These are phyloP conservation scores for Rhagophthalmus giganteus DNA, from an alignment of 2,888 invertebrate species.

Conservation along the genomic window DNA sequence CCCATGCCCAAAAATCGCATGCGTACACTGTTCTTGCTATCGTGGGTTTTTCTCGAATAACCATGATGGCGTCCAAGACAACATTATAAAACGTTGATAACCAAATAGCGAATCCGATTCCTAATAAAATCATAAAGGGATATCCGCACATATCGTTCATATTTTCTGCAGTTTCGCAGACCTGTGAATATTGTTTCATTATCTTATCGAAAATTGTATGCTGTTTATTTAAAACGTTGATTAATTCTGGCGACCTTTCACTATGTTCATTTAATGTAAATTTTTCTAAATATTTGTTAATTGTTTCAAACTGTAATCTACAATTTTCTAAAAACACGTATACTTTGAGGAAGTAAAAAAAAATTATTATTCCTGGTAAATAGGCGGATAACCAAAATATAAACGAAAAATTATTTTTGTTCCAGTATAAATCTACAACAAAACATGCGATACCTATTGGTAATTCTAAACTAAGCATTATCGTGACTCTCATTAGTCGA, in stretches of 20 bases:
- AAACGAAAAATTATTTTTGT: constrained; percentile 1
- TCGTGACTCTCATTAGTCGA: background rate
- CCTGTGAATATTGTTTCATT: background rate
- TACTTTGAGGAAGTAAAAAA: background rate
- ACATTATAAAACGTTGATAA: constrained; percentile 1
- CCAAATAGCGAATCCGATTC: constrained; percentile 1
- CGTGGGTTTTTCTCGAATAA: background rate
- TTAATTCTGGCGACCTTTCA: background rate
- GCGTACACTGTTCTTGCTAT: constrained; percentile 3
- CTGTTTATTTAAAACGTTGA: background rate
- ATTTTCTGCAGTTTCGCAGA: background rate
- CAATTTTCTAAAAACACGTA: constrained; percentile 1
- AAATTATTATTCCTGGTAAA: constrained; percentile 3
- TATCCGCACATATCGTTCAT: constrained; percentile 1
- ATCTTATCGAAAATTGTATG: constrained; percentile 3
- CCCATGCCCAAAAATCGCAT: constrained; percentile 5
- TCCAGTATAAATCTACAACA: background rate
- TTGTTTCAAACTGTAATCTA: background rate
- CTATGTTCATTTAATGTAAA: background rate
- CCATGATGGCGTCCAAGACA: background rate
- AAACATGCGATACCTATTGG: background rate
- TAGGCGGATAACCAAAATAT: constrained; percentile 4
- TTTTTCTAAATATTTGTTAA: constrained; percentile 1
- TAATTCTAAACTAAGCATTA: background rate
- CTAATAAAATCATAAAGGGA: constrained; percentile 3